Conservation (phyloP, 2,888 invertebrate genomes). For the Caenorhabditis virilis region DNA sequence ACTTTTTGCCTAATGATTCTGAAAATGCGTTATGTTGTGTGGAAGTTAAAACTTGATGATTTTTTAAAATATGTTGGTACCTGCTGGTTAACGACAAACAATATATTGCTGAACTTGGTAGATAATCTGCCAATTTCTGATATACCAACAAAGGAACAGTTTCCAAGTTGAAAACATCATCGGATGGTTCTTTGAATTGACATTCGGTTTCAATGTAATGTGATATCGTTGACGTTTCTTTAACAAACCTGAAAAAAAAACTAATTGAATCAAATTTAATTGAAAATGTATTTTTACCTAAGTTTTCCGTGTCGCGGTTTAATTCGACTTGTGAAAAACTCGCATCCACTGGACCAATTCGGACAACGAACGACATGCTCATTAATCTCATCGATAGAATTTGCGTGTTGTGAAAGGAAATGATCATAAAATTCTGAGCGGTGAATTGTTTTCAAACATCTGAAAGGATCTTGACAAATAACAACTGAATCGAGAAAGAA, state of each 20-base stretch:
- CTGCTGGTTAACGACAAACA: slow-evolving; percentile 20
- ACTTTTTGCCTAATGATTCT: slow-evolving; percentile 22
- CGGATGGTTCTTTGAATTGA: background rate
- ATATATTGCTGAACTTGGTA: slow-evolving; percentile 36
- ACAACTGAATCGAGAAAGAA: background rate
- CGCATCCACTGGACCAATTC: slow-evolving; percentile 38
- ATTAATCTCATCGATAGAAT: slow-evolving; percentile 27
- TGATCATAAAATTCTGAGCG: slow-evolving; percentile 30
- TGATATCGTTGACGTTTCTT: slow-evolving; percentile 3
- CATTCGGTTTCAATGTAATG: background rate
- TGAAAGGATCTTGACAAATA: background rate
- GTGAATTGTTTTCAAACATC: slow-evolving; percentile 28
- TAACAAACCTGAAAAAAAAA: slow-evolving; percentile 12
- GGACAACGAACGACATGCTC: slow-evolving; percentile 42
- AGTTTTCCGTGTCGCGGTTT: slow-evolving; percentile 7
- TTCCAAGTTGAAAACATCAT: slow-evolving; percentile 5
- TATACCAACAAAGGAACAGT: slow-evolving; percentile 33
- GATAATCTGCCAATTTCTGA: slow-evolving; percentile 12
- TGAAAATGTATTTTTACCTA: slow-evolving; percentile 5
- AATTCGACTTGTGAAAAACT: slow-evolving; percentile 13
- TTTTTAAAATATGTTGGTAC: too few species aligned
- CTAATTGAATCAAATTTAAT: background rate
- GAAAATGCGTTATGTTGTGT: background rate
- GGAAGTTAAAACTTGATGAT: background rate
- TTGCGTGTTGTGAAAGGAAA: slow-evolving; percentile 31